Evolutionary conservation across 2,888 invertebrate genomes (phyloP).

Genomic region (Gastrophysa polygoni): DNA sequence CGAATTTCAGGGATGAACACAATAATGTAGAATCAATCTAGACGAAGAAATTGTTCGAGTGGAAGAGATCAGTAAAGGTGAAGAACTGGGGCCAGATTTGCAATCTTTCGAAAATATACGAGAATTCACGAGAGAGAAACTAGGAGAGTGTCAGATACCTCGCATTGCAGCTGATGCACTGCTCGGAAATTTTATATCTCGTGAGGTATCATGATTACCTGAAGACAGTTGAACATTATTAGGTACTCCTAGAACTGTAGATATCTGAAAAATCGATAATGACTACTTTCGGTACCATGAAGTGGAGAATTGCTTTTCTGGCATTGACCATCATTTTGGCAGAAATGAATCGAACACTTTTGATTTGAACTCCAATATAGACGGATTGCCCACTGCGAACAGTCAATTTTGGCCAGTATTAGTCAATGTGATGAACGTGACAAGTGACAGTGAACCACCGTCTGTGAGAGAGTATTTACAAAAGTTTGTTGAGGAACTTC

Average conservation of each 20-base stretch:
- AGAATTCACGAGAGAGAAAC: slow-evolving; percentile 1
- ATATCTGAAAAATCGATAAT: slow-evolving; percentile 4
- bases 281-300: slow-evolving; percentile 11
- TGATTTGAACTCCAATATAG: slow-evolving; percentile 15
- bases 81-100: slow-evolving; percentile 12
- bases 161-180: slow-evolving; percentile 4
- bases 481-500: slow-evolving; percentile 16
- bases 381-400: slow-evolving; percentile 14
- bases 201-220: slow-evolving; percentile 10
- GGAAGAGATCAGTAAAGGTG: slow-evolving; percentile 6
- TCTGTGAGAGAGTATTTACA: slow-evolving; percentile 13
- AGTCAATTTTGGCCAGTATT: slow-evolving; percentile 18
- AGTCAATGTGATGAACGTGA: slow-evolving; percentile 8
- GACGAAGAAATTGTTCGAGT: not conserved
- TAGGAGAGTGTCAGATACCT: slow-evolving; percentile 9
- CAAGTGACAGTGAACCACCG: slow-evolving; percentile 2
- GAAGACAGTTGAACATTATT: slow-evolving; percentile 9
- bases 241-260: slow-evolving; percentile 8
- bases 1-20: not conserved
- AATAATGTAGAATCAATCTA: not conserved
- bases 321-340: slow-evolving; percentile 9
- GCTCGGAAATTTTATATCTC: slow-evolving; percentile 7
- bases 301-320: slow-evolving; percentile 7
- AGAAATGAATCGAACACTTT: not conserved
- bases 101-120: slow-evolving; percentile 3